A percentile compares a stretch with the other conserved stretches of the same genome.
phyloP scores from a whole-genome alignment of 2,797 vertebrate genomes.

The Amniataba percoides region DNA sequence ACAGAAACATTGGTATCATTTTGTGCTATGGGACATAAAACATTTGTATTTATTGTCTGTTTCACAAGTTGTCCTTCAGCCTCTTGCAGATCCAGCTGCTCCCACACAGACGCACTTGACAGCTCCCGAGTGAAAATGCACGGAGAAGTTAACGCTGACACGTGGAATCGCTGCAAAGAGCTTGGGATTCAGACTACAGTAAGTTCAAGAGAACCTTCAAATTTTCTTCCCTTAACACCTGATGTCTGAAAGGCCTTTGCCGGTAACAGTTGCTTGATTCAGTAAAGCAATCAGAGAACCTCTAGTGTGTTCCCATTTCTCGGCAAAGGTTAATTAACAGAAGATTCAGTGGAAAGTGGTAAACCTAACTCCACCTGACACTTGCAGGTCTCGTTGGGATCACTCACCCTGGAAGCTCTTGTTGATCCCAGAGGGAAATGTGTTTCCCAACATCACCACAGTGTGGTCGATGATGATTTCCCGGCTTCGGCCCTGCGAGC shows the following conservation, averaged over 20 bases:
- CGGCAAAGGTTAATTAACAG: background rate
- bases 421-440: constrained; percentile 84
- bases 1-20: background rate
- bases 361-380: background rate
- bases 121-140: background rate
- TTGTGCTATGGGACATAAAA: background rate
- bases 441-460: constrained; percentile 88
- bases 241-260: constrained; percentile 8
- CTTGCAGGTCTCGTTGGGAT: background rate
- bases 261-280: background rate
- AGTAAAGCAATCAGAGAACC: background rate
- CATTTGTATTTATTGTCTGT: background rate
- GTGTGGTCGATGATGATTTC: constrained; percentile 90
- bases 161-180: background rate
- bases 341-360: background rate
- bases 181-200: background rate
- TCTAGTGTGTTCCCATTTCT: background rate
- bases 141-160: background rate
- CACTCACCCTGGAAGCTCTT: constrained; percentile 91
- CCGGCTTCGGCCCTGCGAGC: constrained; percentile 83
- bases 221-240: background rate
- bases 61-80: constrained; percentile 46
- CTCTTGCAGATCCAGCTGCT: constrained; percentile 26
- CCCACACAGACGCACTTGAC: background rate
- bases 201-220: background rate